Base-by-base conservation (phyloP, 2,113 vertebrate species). In the Osmerus eperlanus region DNA sequence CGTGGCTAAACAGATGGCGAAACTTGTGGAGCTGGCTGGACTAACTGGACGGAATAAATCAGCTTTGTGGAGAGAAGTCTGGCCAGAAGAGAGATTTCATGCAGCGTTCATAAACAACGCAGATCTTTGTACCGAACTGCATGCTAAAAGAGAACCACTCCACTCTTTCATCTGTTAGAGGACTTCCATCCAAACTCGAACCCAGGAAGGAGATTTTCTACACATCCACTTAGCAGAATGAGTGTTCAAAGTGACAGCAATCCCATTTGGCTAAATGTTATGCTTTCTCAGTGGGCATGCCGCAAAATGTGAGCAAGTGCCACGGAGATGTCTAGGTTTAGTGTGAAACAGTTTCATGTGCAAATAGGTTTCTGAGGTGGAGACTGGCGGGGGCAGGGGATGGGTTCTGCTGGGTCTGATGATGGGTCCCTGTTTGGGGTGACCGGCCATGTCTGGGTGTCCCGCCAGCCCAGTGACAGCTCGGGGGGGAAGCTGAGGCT, bases 401-500 rank as follows among this genome's bases (percentile, higher is more conserved):
- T 15, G 13, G 13, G 11, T 71, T 71, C 6, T 41, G 36, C 36
- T 9, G 4, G 8, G 36, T 6, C 6, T 51, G 36, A 19, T 70
- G 63, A 41, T 5, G 61, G 32, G 69, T 29, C 62, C 61, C 3
- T 15, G 36, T 47, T 53, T n/a, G 16, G 41, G 67, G 56, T 77
- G 66, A 29, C 61, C 83, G 82, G 23, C 23, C 76, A 59, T 62
- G 25, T 16, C 76, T 81, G 68, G 68, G 11, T 75, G 82, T 67
- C 74, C 63, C 75, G 19, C 70, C 69, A 73, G 60, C 66, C 83
- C 53, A 73, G 76, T 82, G 71, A 63, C 79, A 78, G 81, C 9
- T 15, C 77, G 74, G 76, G 18, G 73, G 68, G 72, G 74, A 66
- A 82, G 83, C 83, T 71, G 89, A 63, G 88, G 74, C 76, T 29